Base-by-base conservation (phyloP, 2,888 invertebrate genomes). In the Caenorhabditis doughertyi region DNA sequence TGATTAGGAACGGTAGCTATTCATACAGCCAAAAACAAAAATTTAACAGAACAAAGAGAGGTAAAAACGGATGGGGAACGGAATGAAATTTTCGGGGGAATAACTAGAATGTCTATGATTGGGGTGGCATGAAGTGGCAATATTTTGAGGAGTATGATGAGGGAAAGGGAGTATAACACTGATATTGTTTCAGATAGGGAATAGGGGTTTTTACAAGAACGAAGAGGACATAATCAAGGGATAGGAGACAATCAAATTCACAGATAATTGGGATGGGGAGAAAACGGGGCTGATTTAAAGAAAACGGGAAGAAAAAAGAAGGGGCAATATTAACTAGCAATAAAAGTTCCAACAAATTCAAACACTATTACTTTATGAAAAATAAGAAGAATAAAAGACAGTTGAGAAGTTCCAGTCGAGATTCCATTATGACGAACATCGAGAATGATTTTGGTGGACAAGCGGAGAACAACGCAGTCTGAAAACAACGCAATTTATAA, bases 381-480 rank as follows among this genome's bases (percentile, higher is more conserved):
- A 49, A 29, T 29, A 32, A 25, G 35, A 44, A 32, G 39, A 60
- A 29, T 49, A 29, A 18, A 18, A 39, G 32, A 1, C 44, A 42
- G 55, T 44, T 5, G 39, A 64, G 65, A 47, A 39, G 53, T 25
- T 74, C 44, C 25, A 44, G 35, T 65, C 32, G 55, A 32, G 47
- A 67, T 49, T 49, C 65, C 44, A 74, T 74, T 74, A 65, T 74
- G 74, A 67, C 74, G 74, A 49, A 18, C 51, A 60, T 62, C 35
- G 72, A 72, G 72, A 72, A 62, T 62, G 39, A 72, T 47, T 73
- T 51, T 39, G 13, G 25, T 13, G 32, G 39, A 21, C 35, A 39
- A 23, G 29, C n/a, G 60, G 47, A 39, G 60, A 60, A 58, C 23
- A 58, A 21, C 27, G 51, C 51, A 39, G 49, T 53, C 64, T 64